These are phyloP conservation scores for Notodonta dromedarius DNA, from an alignment of 2,888 invertebrate species.

Conservation along the genomic window DNA sequence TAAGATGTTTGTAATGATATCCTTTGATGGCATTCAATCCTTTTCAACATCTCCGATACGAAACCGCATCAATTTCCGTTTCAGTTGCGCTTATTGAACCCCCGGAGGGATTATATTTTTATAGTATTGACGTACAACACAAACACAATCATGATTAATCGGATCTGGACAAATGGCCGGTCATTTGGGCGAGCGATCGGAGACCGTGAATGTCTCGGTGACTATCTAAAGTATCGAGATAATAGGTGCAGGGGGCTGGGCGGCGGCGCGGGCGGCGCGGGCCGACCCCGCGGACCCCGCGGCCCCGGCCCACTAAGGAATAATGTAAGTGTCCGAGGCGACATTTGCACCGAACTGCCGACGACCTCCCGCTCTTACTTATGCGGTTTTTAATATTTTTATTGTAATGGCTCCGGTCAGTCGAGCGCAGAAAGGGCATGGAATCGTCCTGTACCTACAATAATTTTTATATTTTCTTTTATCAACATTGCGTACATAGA, in stretches of 20 bases:
- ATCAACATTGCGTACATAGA: too few species aligned
- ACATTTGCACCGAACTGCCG: conserved; percentile 84
- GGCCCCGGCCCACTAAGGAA: conserved; percentile 66
- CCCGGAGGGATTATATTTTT: conserved; percentile 76
- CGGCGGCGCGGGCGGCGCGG: conserved; percentile 21
- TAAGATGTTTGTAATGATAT: conserved; percentile 60
- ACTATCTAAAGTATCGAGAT: conserved; percentile 84
- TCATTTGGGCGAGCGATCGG: conserved; percentile 78
- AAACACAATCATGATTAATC: conserved; percentile 83
- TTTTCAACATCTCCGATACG: conserved; percentile 60
- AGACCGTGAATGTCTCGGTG: conserved; percentile 73
- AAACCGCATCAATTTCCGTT: conserved; percentile 48
- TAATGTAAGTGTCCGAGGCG: conserved; percentile 83
- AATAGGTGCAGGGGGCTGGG: conserved; percentile 70
- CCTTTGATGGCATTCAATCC: conserved; percentile 73
- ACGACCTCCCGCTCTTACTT: conserved; percentile 82
- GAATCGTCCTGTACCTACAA: conserved; percentile 28
- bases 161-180: conserved; percentile 80
- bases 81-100: conserved; percentile 53
- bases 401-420: conserved; percentile 84
- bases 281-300: conserved; percentile 43
- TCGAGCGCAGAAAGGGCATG: conserved; percentile 48
- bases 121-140: conserved; percentile 59
- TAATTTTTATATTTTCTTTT: not conserved
- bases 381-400: conserved; percentile 86